phyloP scores from a whole-genome alignment of 2,797 vertebrate species.

The Macroramphosus scolopax region DNA sequence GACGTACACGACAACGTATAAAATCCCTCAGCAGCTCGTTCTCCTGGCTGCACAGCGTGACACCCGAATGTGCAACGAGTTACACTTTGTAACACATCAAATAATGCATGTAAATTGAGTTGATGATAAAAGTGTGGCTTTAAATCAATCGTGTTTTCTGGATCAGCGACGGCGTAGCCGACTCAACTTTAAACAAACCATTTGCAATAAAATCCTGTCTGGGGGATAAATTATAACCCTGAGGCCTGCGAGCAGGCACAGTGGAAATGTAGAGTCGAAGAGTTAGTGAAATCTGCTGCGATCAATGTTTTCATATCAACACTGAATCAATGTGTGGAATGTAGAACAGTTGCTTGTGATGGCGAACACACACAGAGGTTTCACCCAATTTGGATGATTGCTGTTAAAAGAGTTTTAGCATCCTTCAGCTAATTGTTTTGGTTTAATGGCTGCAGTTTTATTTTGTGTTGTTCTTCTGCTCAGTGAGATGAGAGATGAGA shows the following conservation, averaged over 20 bases:
- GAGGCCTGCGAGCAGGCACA: neutral
- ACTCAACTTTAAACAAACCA: too few species aligned
- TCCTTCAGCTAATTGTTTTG: neutral
- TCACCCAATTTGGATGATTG: too few species aligned
- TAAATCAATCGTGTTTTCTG: too few species aligned
- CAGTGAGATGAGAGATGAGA: too few species aligned
- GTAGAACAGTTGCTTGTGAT: too few species aligned
- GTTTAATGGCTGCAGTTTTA: neutral
- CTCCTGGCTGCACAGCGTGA: constrained; percentile 39
- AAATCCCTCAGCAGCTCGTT: constrained; percentile 32
- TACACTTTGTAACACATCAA: constrained; percentile 45
- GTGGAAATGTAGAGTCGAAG: neutral
- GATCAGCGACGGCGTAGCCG: too few species aligned
- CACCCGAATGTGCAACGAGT: too few species aligned
- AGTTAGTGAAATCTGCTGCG: neutral
- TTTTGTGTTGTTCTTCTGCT: too few species aligned
- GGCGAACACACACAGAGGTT: neutral
- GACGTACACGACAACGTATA: constrained; percentile 42
- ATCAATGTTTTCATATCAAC: neutral
- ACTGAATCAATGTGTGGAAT: neutral
- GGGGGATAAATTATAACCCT: neutral
- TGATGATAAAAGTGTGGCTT: constrained; percentile 13
- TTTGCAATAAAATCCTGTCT: too few species aligned
- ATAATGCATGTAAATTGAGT: constrained; percentile 27
- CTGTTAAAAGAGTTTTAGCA: too few species aligned